Conservation (phyloP, 2,888 invertebrate genomes). For the Aphodius sticticus region DNA sequence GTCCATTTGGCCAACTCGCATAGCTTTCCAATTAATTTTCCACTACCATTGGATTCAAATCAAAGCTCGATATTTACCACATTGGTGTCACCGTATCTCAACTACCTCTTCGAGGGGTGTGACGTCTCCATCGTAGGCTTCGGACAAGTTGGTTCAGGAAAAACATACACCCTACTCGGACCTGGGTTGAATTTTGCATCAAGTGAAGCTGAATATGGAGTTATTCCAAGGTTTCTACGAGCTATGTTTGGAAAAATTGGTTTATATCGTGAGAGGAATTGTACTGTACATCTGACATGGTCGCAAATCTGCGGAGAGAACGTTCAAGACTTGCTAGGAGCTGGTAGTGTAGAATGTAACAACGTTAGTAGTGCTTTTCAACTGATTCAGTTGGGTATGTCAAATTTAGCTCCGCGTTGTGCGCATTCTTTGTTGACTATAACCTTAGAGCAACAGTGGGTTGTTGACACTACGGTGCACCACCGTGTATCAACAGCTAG, state of each 20-base stretch:
- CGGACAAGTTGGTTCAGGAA: conserved; percentile 72
- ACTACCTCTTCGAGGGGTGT: conserved; percentile 75
- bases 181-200: conserved; percentile 69
- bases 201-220: conserved; percentile 75
- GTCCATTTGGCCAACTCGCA: conserved; percentile 69
- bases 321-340: conserved; percentile 66
- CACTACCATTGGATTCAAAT: conserved; percentile 67
- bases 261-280: conserved; percentile 71
- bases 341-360: conserved; percentile 66
- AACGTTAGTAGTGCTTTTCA: conserved; percentile 75
- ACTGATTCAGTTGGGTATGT: conserved; percentile 73
- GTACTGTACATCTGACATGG: conserved; percentile 74
- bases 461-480: conserved; percentile 72
- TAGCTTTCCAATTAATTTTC: conserved; percentile 66
- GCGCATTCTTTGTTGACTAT: conserved; percentile 76
- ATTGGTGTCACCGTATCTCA: conserved; percentile 71
- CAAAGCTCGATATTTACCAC: conserved; percentile 72
- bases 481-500: conserved; percentile 78
- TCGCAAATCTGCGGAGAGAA: conserved; percentile 76
- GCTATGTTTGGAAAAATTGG: conserved; percentile 74
- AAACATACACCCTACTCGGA: conserved; percentile 77
- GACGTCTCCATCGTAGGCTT: conserved; percentile 78
- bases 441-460: conserved; percentile 78
- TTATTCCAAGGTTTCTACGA: conserved; percentile 75
- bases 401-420: conserved; percentile 64